Evolutionary conservation across 2,888 invertebrate species (phyloP).

Genomic region (Chalcis sispes): DNA sequence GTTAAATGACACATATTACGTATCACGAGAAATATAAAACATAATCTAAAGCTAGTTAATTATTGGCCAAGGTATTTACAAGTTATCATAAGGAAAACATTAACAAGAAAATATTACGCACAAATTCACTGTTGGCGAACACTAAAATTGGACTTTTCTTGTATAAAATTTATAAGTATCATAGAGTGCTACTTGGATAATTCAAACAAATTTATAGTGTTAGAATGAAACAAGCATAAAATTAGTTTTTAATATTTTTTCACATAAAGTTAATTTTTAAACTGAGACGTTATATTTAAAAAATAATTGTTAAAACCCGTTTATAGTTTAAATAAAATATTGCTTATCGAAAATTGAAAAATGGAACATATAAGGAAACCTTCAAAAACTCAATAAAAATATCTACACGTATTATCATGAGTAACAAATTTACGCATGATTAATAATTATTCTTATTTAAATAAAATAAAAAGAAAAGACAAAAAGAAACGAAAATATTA

Average conservation of each 20-base stretch:
- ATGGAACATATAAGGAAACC: conserved; percentile 22
- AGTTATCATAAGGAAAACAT: conserved; percentile 29
- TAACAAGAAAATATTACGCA: conserved; percentile 34
- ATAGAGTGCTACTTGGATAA: conserved; percentile 2
- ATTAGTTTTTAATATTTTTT: too few species aligned
- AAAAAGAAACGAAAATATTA: conserved; percentile 40
- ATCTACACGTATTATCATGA: conserved; percentile 56
- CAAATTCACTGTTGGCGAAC: conserved; percentile 27
- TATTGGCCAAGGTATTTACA: conserved; percentile 56
- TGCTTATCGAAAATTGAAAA: conserved; percentile 32
- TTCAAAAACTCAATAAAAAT: conserved; percentile 41
- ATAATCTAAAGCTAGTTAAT: conserved; percentile 45
- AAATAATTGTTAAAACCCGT: too few species aligned
- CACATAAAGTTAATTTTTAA: too few species aligned
- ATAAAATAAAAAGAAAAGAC: conserved; percentile 38
- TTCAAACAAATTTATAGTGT: conserved; percentile 17
- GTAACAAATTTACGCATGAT: conserved; percentile 56
- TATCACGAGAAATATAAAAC: conserved; percentile 45
- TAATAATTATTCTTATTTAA: conserved; percentile 37
- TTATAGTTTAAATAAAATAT: conserved; percentile 14
- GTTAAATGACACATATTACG: conserved; percentile 20
- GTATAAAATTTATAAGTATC: conserved; percentile 45
- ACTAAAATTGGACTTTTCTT: conserved; percentile 34
- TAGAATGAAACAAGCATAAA: conserved; percentile 14
- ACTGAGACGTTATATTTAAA: too few species aligned